These are phyloP conservation scores for Eubasilissa splendida DNA, from an alignment of 2,888 invertebrate genomes.

Conservation along the genomic window DNA sequence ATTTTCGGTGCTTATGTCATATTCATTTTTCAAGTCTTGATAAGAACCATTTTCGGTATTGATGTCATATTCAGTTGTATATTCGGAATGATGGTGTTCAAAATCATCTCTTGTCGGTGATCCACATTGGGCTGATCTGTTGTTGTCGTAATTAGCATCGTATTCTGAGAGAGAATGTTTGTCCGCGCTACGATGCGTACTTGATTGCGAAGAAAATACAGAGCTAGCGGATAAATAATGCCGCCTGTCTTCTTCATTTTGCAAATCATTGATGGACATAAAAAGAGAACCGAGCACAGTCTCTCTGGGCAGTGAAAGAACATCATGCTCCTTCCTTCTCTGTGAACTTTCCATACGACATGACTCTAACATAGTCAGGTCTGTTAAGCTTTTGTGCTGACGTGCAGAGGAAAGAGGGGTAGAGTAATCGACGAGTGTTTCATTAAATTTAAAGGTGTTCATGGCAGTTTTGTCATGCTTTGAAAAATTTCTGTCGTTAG, in stretches of 20 bases:
- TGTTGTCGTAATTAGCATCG: slow-evolving; percentile 19
- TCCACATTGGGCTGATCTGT: neutral
- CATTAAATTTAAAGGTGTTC: slow-evolving; percentile 39
- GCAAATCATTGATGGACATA: slow-evolving; percentile 68
- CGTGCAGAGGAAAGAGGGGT: slow-evolving; percentile 21
- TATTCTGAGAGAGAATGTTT: slow-evolving; percentile 17
- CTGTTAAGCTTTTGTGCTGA: slow-evolving; percentile 40
- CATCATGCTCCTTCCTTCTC: slow-evolving; percentile 20
- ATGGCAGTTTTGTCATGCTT: slow-evolving; percentile 12
- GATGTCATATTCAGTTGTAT: neutral
- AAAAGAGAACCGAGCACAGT: slow-evolving; percentile 73
- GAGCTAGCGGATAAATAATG: slow-evolving; percentile 42
- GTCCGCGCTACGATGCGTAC: slow-evolving; percentile 22
- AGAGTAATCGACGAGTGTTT: slow-evolving; percentile 18
- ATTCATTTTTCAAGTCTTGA: neutral
- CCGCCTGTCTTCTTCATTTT: slow-evolving; percentile 33
- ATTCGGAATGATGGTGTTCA: slow-evolving; percentile 18
- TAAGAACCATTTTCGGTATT: slow-evolving; percentile 11
- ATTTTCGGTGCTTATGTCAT: neutral
- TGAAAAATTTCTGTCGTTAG: slow-evolving; percentile 21
- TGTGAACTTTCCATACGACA: neutral
- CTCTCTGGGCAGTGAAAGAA: slow-evolving; percentile 49
- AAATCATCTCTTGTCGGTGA: slow-evolving; percentile 16
- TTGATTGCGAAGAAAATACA: slow-evolving; percentile 48
- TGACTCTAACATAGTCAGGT: slow-evolving; percentile 22